Evolutionary conservation across 1,140 invertebrate genomes (phyloP).

Genomic region (Eciton burchellii): DNA sequence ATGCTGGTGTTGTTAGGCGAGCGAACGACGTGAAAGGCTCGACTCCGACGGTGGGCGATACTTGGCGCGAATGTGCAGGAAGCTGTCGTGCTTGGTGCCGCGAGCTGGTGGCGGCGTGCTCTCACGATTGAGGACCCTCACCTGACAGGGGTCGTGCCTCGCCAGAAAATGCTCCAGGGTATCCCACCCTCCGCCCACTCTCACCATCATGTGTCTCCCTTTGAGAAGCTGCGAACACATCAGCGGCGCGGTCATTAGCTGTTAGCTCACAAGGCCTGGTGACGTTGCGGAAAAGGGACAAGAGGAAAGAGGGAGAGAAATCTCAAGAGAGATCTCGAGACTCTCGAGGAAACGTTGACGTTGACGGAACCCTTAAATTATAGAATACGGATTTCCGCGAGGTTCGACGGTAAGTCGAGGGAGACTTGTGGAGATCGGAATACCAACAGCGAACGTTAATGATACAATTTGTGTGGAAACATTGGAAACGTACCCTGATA

Average conservation of each 20-base stretch:
- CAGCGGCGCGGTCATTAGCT: slow-evolving; percentile 47
- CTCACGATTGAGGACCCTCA: slow-evolving; percentile 88
- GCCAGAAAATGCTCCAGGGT: slow-evolving; percentile 96
- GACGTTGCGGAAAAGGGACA: not conserved
- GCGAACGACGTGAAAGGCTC: slow-evolving; percentile 75
- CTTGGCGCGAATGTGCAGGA: slow-evolving; percentile 90
- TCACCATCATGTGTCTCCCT: slow-evolving; percentile 96
- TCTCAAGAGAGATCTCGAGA: slow-evolving; percentile 10
- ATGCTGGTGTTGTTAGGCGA: slow-evolving; percentile 71
- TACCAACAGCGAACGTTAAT: too few relatives aligned
- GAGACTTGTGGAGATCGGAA: too few relatives aligned
- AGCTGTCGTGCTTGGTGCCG: slow-evolving; percentile 85
- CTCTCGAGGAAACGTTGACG: not conserved
- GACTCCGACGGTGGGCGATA: slow-evolving; percentile 88
- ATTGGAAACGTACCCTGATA: slow-evolving; percentile 73
- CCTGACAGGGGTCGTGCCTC: slow-evolving; percentile 95
- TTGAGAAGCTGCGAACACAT: slow-evolving; percentile 90
- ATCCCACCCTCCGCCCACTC: slow-evolving; percentile 97
- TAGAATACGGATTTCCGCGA: not conserved
- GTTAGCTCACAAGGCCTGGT: not conserved
- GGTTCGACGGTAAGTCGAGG: not conserved
- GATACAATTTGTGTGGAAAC: too few relatives aligned
- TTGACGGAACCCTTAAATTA: not conserved
- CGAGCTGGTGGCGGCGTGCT: slow-evolving; percentile 79
- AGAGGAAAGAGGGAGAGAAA: not conserved